Conservation (phyloP, 1,140 invertebrate species). For the Meloidogyne hapla region DNA sequence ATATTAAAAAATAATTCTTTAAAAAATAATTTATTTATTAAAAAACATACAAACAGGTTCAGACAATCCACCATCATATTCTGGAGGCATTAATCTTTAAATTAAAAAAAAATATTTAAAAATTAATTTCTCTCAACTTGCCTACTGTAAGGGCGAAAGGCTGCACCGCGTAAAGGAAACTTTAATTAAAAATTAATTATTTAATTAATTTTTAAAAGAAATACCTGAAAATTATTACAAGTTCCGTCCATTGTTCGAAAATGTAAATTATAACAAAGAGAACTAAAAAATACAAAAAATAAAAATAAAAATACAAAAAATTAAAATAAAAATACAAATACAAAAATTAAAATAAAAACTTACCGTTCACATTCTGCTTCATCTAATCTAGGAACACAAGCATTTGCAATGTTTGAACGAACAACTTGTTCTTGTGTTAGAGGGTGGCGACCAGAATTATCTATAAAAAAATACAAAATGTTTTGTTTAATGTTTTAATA, state of each 20-base stretch:
- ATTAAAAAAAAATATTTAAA: neutral
- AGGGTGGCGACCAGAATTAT: constrained; percentile 55
- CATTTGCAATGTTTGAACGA: constrained; percentile 61
- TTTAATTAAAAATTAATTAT: neutral
- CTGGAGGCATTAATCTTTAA: constrained; percentile 56
- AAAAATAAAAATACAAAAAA: constrained; percentile 15
- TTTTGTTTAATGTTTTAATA: neutral
- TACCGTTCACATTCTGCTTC: constrained; percentile 60
- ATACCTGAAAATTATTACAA: constrained; percentile 57
- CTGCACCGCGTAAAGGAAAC: constrained; percentile 54
- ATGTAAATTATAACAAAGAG: constrained; percentile 56
- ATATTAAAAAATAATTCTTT: neutral
- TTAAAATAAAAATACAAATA: constrained; percentile 31
- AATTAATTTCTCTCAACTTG: constrained; percentile 22
- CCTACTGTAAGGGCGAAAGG: constrained; percentile 58
- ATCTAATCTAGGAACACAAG: constrained; percentile 60
- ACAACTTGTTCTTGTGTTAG: constrained; percentile 41
- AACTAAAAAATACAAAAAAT: neutral
- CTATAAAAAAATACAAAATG: too few relatives aligned
- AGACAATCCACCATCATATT: constrained; percentile 60
- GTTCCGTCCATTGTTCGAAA: constrained; percentile 61
- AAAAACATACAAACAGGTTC: constrained; percentile 60
- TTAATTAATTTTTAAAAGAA: neutral
- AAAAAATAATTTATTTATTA: neutral
- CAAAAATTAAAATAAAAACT: constrained; percentile 37